Base-by-base conservation (phyloP, 2,113 vertebrate species). In the Craseonycteris thonglongyai region DNA sequence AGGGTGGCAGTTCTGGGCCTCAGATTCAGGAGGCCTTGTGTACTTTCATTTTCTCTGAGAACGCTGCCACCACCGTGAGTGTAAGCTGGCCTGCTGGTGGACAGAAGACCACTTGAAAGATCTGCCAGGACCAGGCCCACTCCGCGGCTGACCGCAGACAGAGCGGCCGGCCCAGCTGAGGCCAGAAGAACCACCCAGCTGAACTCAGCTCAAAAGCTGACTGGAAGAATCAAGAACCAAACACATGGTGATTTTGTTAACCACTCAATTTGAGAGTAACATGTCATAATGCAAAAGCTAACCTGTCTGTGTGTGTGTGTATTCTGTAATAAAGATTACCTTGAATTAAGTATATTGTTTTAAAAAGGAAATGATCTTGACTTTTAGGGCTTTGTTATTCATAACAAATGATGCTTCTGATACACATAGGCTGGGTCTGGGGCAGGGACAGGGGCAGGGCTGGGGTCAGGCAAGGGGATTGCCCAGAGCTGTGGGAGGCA, bases 61-160 rank as follows among this genome's bases (percentile, higher is more conserved):
- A n/a, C 0, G 7, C 19, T 47, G 6, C 66, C 66, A 49, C 18
- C 19, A 1, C 3, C n/a, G 24, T 18, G 30, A n/a, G n/a, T n/a
- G n/a, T n/a, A n/a, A n/a, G n/a, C 54, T 15, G 1, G 10, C 9
- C 33, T 15, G 38, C 9, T 26, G 22, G 15, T 69, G 11, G 16
- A 30, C 21, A 19, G 83, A 33, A n/a, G 35, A 11, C 9, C 30
- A 3, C 14, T 2, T 16, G 33, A 54, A 49, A 4, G 33, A 7
- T 38, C 33, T 24, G 59, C 86, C 59, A 11, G 54, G 1, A 9
- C 19, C 68, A n/a, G 33, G 51, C 28, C 58, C 14, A 0, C 2
- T 6, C 7, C 47, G 4, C 15, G 24, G 47, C 56, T 22, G 16
- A 22, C 28, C 4, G 3, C 13, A 38, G 5, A 71, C 54, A 59